Base-by-base conservation (phyloP, 2,888 invertebrate genomes). In the Thymelicus lineola region DNA sequence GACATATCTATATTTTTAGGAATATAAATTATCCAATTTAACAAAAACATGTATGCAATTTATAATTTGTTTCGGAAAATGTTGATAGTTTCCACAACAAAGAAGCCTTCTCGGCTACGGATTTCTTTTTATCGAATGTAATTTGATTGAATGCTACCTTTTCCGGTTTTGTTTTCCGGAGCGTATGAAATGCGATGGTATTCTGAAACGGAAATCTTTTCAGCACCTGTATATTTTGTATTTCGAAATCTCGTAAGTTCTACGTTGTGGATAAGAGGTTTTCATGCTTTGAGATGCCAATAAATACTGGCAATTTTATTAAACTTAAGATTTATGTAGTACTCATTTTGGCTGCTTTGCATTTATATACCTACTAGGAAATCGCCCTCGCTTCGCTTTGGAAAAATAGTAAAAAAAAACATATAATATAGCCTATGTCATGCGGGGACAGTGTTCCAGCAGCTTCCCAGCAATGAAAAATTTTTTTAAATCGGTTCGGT, bases 61-160 rank as follows among this genome's bases (percentile, higher is more conserved):
- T 28, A 60, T 36, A 55, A 55, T 61, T 45, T 67, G 35, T 61
- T 67, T 14, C 15, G 46, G 46, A 46, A 71, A 63, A 64, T 57
- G 28, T 62, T 58, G 14, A 63, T 53, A 53, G 62, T 57, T 68
- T 42, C 35, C 35, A 12, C 50, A 38, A 66, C 66, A 66, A 66
- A 61, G 55, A 45, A 20, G 55, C 60, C 55, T 62, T 68, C 61
- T 45, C 55, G 12, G 62, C 45, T 46, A 46, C 62, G 68, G 36
- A 68, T 68, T 55, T 57, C 46, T 57, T 57, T 68, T 62, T 68
- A 57, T 68, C 62, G 55, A 68, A 68, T 57, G 68, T 68, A 63
- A 68, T 68, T 57, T 62, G 62, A 68, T 68, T 57, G 48, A 46
- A 68, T 57, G 45, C 68, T 62, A 68, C 68, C 17, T 62, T 68